Evolutionary conservation across 2,113 vertebrate species (phyloP), one percentile per base, ranked within the genome.

Genomic region (Crotalus tigris): DNA sequence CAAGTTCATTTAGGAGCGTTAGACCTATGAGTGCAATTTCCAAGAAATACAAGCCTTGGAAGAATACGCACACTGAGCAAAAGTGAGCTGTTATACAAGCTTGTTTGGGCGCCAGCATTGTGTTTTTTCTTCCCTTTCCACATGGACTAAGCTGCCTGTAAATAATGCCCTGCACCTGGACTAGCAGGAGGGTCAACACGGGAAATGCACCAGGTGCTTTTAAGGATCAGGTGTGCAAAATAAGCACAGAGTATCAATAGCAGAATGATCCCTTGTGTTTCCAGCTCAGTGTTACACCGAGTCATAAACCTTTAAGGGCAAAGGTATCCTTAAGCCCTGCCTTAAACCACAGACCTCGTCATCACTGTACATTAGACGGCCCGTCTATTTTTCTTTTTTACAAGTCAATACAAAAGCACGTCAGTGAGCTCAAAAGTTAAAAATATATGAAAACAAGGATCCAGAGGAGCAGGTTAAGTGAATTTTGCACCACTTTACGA

Each of bases 181-280:
- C 33, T 4, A 89, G 81, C 61, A 75, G 24, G 61, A 92, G 17
- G 87, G 54, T 89, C 87, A 89, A 64, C 51, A 8, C 17, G 46
- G 92, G 54, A 85, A 58, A 54, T 81, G 53, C 24, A 57, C 87
- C 92, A 92, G 92, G 92, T 92, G 64, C 87, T 89, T 89, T 26
- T 53, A 81, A 92, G 91, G 91, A 75, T 88, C 91, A 75, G 59
- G 86, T 92, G 91, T 75, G 59, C 86, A 51, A 54, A 89, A 85
- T 46, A 53, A 55, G 49, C 61, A 26, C n/a, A 21, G n/a, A 54
- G 53, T 19, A 24, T 69, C 92, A 89, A 44, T 23, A 64, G 75
- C 75, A 81, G 51, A 53, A 89, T n/a, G 15, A 54, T 57, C 61
- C 39, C 61, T 5, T 23, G 33, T 57, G 15, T 26, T 89, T 81